Conservation (phyloP, 2,797 vertebrate species). For the Pyrrhura leucotis region DNA sequence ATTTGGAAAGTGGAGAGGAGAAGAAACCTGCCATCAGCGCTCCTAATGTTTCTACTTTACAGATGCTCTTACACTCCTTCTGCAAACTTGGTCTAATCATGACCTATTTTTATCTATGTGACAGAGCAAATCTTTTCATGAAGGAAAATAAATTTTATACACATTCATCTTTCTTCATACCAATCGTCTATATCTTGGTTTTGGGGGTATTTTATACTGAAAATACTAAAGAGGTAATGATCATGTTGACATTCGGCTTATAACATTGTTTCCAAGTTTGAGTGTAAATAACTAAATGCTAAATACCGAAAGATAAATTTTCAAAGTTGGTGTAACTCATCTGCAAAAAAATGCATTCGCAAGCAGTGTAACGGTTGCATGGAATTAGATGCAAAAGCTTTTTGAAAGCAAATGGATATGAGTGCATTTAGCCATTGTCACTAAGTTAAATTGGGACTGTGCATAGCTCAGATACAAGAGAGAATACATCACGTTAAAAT, state of each 20-base stretch:
- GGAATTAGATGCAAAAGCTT: not conserved
- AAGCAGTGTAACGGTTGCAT: not conserved
- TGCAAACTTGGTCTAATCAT: conserved; percentile 96
- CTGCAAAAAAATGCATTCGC: not conserved
- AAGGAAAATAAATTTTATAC: conserved; percentile 99
- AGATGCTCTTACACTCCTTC: conserved; percentile 85
- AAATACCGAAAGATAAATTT: not conserved
- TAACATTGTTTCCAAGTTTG: not conserved
- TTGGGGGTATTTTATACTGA: conserved; percentile 96
- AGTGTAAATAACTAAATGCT: not conserved
- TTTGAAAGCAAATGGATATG: not conserved
- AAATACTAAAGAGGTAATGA: conserved; percentile 93
- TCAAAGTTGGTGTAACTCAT: not conserved
- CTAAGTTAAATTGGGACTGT: not conserved
- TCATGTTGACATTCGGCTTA: not conserved
- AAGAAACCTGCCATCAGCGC: conserved; percentile 85
- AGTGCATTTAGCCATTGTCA: not conserved
- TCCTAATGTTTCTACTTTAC: conserved; percentile 76
- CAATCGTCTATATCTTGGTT: conserved; percentile 93
- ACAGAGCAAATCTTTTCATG: conserved; percentile 96
- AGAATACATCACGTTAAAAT: not conserved
- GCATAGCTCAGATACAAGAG: not conserved
- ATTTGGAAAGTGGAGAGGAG: conserved; percentile 93
- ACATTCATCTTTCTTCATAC: conserved; percentile 96
- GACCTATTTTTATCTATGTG: conserved; percentile 97